phyloP scores from a whole-genome alignment of 1,140 invertebrate genomes.

The Teleopsis dalmanni region DNA sequence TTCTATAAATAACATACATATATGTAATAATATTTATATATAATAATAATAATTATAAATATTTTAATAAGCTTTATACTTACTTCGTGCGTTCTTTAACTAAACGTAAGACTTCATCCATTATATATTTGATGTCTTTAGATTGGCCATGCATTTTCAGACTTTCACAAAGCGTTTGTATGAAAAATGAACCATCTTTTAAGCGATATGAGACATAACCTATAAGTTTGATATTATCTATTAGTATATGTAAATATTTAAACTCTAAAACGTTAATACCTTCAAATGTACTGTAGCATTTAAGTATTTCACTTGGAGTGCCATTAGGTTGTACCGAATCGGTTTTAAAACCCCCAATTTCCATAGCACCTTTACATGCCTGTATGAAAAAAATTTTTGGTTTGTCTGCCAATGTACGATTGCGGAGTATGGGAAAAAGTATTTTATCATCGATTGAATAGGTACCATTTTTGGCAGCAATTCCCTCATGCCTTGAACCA shows the following conservation, averaged over 20 bases:
- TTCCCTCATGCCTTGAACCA: conserved; percentile 21
- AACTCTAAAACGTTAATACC: conserved; percentile 10
- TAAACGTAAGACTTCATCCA: conserved; percentile 8
- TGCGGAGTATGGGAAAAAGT: conserved; percentile 31
- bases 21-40: not conserved
- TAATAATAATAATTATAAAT: not conserved
- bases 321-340: conserved; percentile 21
- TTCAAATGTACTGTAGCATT: conserved; percentile 41
- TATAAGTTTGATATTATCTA: conserved; percentile 1
- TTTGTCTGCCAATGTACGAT: conserved; percentile 25
- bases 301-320: conserved; percentile 31
- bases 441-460: conserved; percentile 34
- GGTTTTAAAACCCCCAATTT: conserved; percentile 23
- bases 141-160: conserved; percentile 17
- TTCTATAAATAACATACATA: not conserved
- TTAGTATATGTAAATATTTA: conserved; percentile 2
- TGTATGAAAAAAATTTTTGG: conserved; percentile 39
- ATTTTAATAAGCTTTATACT: conserved; percentile 9
- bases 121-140: conserved; percentile 15
- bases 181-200: conserved; percentile 31
- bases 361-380: conserved; percentile 30
- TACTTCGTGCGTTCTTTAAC: conserved; percentile 24
- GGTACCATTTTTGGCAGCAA: conserved; percentile 29
- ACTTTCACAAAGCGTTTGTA: conserved; percentile 29
- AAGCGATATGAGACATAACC: conserved; percentile 35